Conservation (phyloP, 2,113 vertebrate species). For the Symphodus melops region DNA sequence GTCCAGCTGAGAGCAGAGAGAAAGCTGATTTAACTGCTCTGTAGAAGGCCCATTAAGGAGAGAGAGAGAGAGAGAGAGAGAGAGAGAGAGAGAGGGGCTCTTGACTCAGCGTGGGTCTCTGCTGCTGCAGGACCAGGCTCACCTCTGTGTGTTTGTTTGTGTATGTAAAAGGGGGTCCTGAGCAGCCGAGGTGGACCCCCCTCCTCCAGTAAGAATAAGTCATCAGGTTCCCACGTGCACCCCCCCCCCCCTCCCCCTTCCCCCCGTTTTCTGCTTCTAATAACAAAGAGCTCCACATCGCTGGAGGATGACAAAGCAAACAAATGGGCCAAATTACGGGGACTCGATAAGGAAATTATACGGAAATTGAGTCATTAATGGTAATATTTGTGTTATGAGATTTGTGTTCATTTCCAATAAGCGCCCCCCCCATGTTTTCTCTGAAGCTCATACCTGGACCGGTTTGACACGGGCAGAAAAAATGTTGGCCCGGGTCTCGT, state of each 20-base stretch:
- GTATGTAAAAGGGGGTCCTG: constrained; percentile 15
- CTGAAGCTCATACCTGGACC: constrained; percentile 40
- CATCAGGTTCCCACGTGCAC: constrained; percentile 44
- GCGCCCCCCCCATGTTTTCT: constrained; percentile 51
- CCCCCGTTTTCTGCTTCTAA: constrained; percentile 41
- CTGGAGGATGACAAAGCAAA: constrained; percentile 74
- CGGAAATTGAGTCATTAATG: constrained; percentile 77
- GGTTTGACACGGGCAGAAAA: constrained; percentile 32
- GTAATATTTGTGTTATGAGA: constrained; percentile 76
- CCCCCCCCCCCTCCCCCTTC: constrained; percentile 38
- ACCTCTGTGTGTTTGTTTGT: neutral
- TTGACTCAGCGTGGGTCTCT: constrained; percentile 31
- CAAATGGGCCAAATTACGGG: constrained; percentile 68
- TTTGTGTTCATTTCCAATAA: constrained; percentile 57
- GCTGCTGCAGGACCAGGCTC: neutral
- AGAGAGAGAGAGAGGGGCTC: constrained; percentile 32
- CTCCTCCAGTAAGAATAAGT: constrained; percentile 37
- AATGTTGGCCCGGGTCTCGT: constrained; percentile 6
- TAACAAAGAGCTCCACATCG: constrained; percentile 65
- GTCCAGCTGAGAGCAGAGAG: constrained; percentile 44
- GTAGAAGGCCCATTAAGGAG: constrained; percentile 42
- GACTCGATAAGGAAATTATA: constrained; percentile 74
- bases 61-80: neutral
- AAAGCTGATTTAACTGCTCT: constrained; percentile 52
- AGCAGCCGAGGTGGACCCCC: constrained; percentile 36